These are phyloP conservation scores for Phenacoccus solenopsis DNA, from an alignment of 1,140 invertebrate species.

Conservation along the genomic window DNA sequence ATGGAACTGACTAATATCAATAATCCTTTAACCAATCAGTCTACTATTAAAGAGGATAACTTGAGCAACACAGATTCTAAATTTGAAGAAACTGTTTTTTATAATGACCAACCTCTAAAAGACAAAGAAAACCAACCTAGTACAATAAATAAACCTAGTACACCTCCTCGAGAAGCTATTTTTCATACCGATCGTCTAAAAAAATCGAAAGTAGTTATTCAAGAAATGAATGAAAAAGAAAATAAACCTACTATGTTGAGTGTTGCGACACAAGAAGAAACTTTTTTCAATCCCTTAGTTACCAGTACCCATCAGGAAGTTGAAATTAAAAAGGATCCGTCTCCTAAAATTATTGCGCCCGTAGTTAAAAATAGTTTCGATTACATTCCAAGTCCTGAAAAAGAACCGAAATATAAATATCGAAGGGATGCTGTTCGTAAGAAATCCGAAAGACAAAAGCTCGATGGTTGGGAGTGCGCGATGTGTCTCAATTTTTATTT, in stretches of 20 bases:
- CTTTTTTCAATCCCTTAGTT: neutral
- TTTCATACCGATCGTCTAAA: neutral
- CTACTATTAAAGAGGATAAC: neutral
- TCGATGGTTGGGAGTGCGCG: slow-evolving; percentile 34
- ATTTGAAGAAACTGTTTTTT: too few relatives aligned
- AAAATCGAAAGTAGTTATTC: too few relatives aligned
- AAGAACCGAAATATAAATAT: slow-evolving; percentile 23
- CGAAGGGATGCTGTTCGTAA: slow-evolving; percentile 31
- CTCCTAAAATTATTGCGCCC: neutral
- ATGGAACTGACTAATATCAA: neutral
- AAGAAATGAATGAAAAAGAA: too few relatives aligned
- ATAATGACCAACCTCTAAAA: too few relatives aligned
- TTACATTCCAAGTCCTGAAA: neutral
- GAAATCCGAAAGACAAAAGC: slow-evolving; percentile 32
- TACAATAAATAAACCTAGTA: neutral
- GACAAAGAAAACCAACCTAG: neutral
- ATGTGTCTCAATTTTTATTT: slow-evolving; percentile 34
- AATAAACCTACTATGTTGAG: neutral
- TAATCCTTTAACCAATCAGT: neutral
- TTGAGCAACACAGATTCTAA: too few relatives aligned
- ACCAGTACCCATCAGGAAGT: neutral
- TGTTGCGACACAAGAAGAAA: neutral
- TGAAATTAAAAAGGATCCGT: neutral
- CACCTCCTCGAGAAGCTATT: neutral
- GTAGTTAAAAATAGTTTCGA: slow-evolving; percentile 5